Evolutionary conservation across 1,140 invertebrate genomes (phyloP).

Genomic region (Trypoxylus dichotomus): DNA sequence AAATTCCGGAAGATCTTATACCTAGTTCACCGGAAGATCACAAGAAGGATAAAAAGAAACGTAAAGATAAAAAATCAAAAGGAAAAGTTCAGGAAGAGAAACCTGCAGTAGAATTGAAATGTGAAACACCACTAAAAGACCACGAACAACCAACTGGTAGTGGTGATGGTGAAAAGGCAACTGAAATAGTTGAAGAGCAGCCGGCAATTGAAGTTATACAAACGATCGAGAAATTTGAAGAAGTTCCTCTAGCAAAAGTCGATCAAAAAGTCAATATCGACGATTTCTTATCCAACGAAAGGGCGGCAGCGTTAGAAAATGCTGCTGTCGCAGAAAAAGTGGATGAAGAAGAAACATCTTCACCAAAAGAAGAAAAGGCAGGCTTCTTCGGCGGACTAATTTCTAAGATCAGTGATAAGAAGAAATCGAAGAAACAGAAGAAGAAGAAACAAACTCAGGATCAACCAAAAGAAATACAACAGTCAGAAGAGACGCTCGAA

Average conservation of each 20-base stretch:
- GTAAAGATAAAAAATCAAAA: conserved; percentile 29
- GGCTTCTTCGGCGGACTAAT: conserved; percentile 27
- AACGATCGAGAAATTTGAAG: conserved; percentile 1
- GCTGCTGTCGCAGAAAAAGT: neutral
- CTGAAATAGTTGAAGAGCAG: neutral
- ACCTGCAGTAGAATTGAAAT: neutral
- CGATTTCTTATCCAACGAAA: neutral
- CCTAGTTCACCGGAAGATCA: neutral
- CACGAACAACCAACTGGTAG: neutral
- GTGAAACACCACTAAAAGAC: neutral
- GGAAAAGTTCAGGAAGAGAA: neutral
- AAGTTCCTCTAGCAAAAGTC: neutral
- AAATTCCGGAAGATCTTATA: neutral
- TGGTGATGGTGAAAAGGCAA: conserved; percentile 5
- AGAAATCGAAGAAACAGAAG: conserved; percentile 30
- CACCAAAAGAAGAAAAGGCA: conserved; percentile 26
- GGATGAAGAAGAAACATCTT: neutral
- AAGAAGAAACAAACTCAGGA: conserved; percentile 12
- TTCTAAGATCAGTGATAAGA: conserved; percentile 26
- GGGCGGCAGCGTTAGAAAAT: neutral
- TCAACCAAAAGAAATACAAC: neutral
- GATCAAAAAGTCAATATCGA: neutral
- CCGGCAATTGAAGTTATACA: neutral
- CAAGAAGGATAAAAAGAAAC: conserved; percentile 36
- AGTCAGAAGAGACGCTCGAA: neutral